Evolutionary conservation across 2,113 vertebrate genomes (phyloP).

Genomic region (Heliornis fulica): DNA sequence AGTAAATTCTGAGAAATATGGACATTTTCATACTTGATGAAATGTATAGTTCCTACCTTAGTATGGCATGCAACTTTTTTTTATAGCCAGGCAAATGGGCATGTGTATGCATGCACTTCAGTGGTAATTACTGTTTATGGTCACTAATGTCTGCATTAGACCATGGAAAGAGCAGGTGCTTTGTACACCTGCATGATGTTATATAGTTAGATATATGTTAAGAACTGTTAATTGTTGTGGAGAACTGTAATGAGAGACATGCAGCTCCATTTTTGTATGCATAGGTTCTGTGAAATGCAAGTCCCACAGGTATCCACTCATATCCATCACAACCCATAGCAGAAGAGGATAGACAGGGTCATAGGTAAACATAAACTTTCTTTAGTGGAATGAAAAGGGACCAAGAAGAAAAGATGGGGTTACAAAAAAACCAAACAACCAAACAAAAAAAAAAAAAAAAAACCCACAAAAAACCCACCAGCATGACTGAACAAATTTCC

Average conservation of each 20-base stretch:
- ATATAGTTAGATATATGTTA: neutral
- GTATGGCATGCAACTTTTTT: neutral
- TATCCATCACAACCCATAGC: neutral
- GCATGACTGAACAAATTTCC: neutral
- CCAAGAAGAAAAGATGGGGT: neutral
- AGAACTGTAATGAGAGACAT: neutral
- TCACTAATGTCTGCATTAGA: neutral
- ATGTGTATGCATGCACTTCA: accelerated
- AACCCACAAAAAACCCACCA: too few relatives aligned
- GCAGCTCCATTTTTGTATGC: neutral
- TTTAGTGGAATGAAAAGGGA: neutral
- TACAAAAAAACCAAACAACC: neutral
- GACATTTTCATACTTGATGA: neutral
- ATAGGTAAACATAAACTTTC: neutral
- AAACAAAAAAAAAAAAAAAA: too few relatives aligned
- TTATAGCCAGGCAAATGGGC: neutral
- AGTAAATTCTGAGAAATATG: neutral
- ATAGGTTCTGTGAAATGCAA: neutral
- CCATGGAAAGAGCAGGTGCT: neutral
- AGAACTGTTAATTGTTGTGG: neutral
- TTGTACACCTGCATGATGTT: neutral
- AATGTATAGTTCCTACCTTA: neutral
- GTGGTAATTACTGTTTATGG: accelerated
- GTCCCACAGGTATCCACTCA: neutral
- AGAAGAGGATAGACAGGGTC: neutral